phyloP scores from a whole-genome alignment of 2,888 invertebrate species.

The Oscheius sp. region DNA sequence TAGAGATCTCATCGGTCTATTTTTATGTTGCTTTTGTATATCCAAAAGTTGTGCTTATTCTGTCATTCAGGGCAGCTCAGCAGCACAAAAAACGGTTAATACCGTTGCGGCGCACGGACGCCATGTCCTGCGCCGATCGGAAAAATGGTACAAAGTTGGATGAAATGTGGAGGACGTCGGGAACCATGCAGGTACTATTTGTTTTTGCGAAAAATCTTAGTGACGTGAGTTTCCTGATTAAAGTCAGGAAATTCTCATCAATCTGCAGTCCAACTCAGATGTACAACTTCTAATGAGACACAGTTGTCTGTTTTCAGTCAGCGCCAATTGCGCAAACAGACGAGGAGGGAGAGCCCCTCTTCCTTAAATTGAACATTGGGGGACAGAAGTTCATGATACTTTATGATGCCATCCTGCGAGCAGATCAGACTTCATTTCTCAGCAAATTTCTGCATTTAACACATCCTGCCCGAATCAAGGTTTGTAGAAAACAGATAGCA shows the following conservation, averaged over 20 bases:
- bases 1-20: not conserved
- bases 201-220: not conserved
- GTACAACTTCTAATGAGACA: constrained; percentile 26
- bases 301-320: constrained; percentile 35
- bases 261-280: not conserved
- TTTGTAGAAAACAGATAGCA: constrained; percentile 32
- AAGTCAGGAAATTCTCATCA: not conserved
- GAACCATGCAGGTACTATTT: constrained; percentile 28
- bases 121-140: constrained; percentile 67
- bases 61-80: constrained; percentile 62
- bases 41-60: not conserved
- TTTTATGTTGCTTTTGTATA: not conserved
- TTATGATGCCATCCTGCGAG: constrained; percentile 63
- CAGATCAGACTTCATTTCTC: constrained; percentile 64
- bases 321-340: constrained; percentile 44
- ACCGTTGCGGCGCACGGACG: constrained; percentile 68
- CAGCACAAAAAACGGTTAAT: constrained; percentile 69
- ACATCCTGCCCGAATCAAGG: constrained; percentile 62
- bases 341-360: constrained; percentile 56
- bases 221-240: constrained; percentile 3
- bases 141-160: constrained; percentile 61
- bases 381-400: constrained; percentile 64
- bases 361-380: constrained; percentile 67
- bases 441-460: constrained; percentile 67
- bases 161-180: constrained; percentile 58